Conservation (phyloP, 2,113 vertebrate species). For the Ceyx cyanopectus region DNA sequence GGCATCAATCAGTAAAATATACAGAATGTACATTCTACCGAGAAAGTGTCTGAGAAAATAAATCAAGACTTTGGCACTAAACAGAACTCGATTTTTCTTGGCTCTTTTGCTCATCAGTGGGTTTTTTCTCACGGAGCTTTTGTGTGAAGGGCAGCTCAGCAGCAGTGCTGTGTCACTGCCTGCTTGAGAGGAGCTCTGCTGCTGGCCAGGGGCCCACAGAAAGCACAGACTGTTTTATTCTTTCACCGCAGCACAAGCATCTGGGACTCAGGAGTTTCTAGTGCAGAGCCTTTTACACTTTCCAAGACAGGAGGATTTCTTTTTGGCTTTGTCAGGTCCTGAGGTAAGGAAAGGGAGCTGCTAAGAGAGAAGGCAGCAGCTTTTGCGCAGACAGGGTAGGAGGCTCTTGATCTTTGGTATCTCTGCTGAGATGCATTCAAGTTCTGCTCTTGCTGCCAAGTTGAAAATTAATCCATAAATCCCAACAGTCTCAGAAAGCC, state of each 20-base stretch:
- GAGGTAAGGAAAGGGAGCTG: background rate
- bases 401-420: background rate
- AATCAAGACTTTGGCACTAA: background rate
- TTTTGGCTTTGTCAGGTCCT: background rate
- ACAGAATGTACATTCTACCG: background rate
- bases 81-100: slow-evolving; percentile 4
- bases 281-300: background rate
- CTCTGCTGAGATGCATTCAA: background rate
- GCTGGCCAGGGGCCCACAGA: background rate
- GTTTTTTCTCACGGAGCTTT: slow-evolving; percentile 17
- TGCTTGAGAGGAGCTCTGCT: background rate
- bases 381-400: background rate
- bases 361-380: background rate
- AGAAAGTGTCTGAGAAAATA: slow-evolving; percentile 9
- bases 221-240: background rate
- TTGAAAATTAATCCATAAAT: slow-evolving; percentile 39
- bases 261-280: background rate
- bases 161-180: background rate
- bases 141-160: background rate
- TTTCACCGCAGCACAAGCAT: background rate
- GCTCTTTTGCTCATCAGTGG: background rate
- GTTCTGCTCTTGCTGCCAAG: background rate
- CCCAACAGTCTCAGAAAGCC: slow-evolving; percentile 4
- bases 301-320: background rate
- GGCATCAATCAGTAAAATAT: background rate